These are phyloP conservation scores for Myotis yumanensis DNA, from an alignment of 2,113 vertebrate genomes.

Conservation along the genomic window DNA sequence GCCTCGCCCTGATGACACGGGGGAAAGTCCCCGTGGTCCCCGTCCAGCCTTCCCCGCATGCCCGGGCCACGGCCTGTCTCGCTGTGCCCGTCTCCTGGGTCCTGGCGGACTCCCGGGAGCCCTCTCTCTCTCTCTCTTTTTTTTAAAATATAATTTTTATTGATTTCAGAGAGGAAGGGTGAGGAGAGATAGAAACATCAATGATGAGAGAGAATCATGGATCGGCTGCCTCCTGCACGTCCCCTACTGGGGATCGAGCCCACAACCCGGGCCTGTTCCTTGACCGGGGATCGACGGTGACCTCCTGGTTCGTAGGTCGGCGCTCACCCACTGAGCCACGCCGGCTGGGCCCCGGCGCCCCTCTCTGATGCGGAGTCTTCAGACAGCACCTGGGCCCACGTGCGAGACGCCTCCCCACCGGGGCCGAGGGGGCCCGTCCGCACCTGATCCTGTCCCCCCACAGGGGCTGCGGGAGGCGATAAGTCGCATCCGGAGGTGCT, in stretches of 20 bases:
- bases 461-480: constrained; percentile 81
- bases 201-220: no score
- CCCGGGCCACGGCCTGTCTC: neutral
- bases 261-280: no score
- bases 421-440: neutral
- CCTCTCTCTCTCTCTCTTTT: no score
- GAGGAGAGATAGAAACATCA: no score
- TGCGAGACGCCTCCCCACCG: neutral
- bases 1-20: neutral
- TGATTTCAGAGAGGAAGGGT: no score
- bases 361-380: neutral
- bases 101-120: neutral
- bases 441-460: constrained; percentile 8
- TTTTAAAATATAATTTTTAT: no score
- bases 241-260: no score
- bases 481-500: constrained; percentile 85
- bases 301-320: no score
- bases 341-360: neutral
- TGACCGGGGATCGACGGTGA: no score
- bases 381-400: neutral
- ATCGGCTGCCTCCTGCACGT: no score
- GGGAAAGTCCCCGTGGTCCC: neutral
- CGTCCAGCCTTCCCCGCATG: neutral
- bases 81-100: neutral
- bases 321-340: no score